These are phyloP conservation scores for Ophioninae sp. DNA, from an alignment of 2,888 invertebrate species.

Conservation along the genomic window DNA sequence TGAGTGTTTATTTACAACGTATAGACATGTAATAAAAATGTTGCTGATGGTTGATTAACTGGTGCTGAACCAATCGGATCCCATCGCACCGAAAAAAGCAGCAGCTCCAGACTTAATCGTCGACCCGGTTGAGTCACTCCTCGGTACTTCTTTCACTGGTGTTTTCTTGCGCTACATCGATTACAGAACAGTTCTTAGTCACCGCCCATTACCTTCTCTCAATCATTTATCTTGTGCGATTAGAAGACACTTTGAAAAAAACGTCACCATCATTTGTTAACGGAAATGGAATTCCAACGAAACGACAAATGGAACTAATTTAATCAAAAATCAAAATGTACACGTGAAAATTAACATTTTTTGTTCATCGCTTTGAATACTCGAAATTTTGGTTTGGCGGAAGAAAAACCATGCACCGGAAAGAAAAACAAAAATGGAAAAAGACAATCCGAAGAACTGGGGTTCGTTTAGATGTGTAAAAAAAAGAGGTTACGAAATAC, in stretches of 20 bases:
- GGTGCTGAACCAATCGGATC: conserved; percentile 90
- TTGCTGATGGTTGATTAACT: conserved; percentile 67
- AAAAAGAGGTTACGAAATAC: not conserved
- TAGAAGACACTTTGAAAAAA: not conserved
- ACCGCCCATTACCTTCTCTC: conserved; percentile 1
- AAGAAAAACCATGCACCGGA: not conserved
- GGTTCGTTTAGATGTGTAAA: not conserved
- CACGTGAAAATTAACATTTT: too few relatives aligned
- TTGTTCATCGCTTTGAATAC: too few relatives aligned
- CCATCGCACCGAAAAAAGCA: conserved; percentile 91
- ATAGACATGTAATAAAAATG: conserved; percentile 29
- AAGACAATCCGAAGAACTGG: not conserved
- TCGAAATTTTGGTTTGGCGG: not conserved
- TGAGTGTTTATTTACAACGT: conserved; percentile 42
- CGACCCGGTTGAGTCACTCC: conserved; percentile 82
- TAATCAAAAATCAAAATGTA: too few relatives aligned
- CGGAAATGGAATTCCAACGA: too few relatives aligned
- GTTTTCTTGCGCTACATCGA: conserved; percentile 82
- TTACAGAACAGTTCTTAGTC: conserved; percentile 18
- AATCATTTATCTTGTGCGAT: not conserved
- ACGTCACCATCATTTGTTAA: not conserved
- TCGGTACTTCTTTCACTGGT: conserved; percentile 77
- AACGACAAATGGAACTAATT: too few relatives aligned
- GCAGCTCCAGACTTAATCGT: conserved; percentile 88
- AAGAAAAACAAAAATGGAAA: not conserved